These are phyloP conservation scores for Coenobita brevimanus DNA, from an alignment of 1,140 invertebrate species.

Conservation along the genomic window DNA sequence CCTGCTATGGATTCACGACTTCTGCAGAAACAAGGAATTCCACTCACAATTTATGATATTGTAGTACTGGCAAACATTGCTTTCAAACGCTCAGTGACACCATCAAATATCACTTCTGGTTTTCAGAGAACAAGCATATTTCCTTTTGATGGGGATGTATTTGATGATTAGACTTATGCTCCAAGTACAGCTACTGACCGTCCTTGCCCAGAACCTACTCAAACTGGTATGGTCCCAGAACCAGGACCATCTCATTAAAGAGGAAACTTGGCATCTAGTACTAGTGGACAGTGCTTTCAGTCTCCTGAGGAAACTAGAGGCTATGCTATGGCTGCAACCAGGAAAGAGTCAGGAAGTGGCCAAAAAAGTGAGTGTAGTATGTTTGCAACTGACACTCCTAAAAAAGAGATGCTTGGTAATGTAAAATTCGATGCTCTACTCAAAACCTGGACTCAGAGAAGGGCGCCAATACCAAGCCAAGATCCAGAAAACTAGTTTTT, in stretches of 20 bases:
- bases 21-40: neutral
- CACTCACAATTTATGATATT: slow-evolving; percentile 66
- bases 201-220: neutral
- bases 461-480: too few species aligned
- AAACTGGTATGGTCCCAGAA: neutral
- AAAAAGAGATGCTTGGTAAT: too few species aligned
- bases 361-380: neutral
- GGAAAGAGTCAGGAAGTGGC: neutral
- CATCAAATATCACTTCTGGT: slow-evolving; percentile 63
- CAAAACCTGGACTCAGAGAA: too few species aligned
- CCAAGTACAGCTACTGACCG: slow-evolving; percentile 2
- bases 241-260: neutral
- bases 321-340: neutral
- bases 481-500: too few species aligned
- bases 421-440: too few species aligned
- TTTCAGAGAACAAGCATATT: slow-evolving; percentile 58
- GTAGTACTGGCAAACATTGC: slow-evolving; percentile 43
- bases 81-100: slow-evolving; percentile 25
- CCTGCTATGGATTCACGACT: slow-evolving; percentile 3
- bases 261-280: neutral
- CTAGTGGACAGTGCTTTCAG: neutral
- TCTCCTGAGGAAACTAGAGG: neutral
- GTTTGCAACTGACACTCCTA: too few species aligned
- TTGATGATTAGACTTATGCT: slow-evolving; percentile 1
- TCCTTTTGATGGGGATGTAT: slow-evolving; percentile 58